Percentiles rank a stretch among this genome's conserved stretches.
phyloP scores from a whole-genome alignment of 2,113 vertebrate genomes.

The Forbesichthys papilliferus region DNA sequence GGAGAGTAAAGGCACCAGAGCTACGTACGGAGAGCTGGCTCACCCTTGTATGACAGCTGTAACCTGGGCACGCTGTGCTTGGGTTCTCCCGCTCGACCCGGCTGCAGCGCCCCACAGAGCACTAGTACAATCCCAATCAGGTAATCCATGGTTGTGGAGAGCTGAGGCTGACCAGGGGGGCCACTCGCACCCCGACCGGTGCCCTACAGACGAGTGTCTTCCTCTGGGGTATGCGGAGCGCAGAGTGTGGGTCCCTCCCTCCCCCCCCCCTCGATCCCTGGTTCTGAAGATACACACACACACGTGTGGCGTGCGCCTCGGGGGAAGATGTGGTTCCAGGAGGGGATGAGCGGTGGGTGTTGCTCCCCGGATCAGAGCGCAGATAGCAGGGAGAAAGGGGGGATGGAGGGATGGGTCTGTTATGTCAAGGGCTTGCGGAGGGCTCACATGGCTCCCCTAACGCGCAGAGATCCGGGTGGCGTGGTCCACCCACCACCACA shows the following conservation, averaged over 20 bases:
- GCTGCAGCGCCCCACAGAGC: slow-evolving; percentile 85
- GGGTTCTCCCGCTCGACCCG: slow-evolving; percentile 81
- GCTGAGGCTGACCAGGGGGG: slow-evolving; percentile 64
- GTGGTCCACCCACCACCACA: slow-evolving; percentile 46
- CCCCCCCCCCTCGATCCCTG: background rate
- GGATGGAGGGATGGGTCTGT: slow-evolving; percentile 25
- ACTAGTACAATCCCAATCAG: slow-evolving; percentile 86
- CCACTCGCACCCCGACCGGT: slow-evolving; percentile 68
- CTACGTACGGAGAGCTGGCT: slow-evolving; percentile 56
- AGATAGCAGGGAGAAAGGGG: slow-evolving; percentile 14
- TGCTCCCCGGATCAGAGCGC: slow-evolving; percentile 58
- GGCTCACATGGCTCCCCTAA: slow-evolving; percentile 77
- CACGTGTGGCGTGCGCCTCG: slow-evolving; percentile 13
- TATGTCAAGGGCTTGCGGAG: slow-evolving; percentile 53
- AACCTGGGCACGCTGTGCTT: slow-evolving; percentile 93
- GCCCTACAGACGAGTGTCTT: slow-evolving; percentile 59
- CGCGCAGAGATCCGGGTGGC: slow-evolving; percentile 66
- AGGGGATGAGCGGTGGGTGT: slow-evolving; percentile 33
- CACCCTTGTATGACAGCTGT: slow-evolving; percentile 96
- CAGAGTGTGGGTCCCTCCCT: slow-evolving; percentile 44
- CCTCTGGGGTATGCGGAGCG: slow-evolving; percentile 41
- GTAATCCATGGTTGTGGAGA: slow-evolving; percentile 90
- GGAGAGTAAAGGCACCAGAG: background rate
- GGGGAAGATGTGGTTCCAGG: slow-evolving; percentile 52
- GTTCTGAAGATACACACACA: slow-evolving; percentile 19